A percentile compares a stretch with the other conserved stretches of the same genome.
Conservation (phyloP, 2,113 vertebrate species). For the Hepsetus odoe region DNA sequence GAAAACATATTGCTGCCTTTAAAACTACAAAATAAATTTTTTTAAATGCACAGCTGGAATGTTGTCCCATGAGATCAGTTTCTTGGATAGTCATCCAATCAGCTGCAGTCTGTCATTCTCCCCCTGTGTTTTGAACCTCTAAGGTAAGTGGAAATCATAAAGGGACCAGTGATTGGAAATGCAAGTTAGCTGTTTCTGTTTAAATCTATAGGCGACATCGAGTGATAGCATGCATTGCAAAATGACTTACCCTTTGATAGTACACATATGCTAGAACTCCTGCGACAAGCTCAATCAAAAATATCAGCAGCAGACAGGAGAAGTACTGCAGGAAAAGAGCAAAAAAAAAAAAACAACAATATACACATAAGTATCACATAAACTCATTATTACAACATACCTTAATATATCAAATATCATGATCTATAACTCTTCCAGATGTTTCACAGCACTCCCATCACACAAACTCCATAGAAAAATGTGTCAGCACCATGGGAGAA, state of each 20-base stretch:
- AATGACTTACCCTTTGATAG: slow-evolving; percentile 80
- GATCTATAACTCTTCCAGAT: not conserved
- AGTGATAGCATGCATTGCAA: slow-evolving; percentile 24
- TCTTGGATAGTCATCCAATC: too few relatives aligned
- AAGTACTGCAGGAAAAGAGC: slow-evolving; percentile 81
- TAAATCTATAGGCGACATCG: too few relatives aligned
- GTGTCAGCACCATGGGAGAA: not conserved
- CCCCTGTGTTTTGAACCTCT: too few relatives aligned
- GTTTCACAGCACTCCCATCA: not conserved
- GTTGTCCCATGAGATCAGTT: too few relatives aligned
- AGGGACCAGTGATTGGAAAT: too few relatives aligned
- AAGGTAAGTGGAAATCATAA: too few relatives aligned
- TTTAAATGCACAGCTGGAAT: too few relatives aligned
- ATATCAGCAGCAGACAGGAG: slow-evolving; percentile 80
- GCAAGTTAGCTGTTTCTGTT: too few relatives aligned
- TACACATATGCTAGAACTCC: slow-evolving; percentile 86
- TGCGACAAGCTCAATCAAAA: slow-evolving; percentile 84
- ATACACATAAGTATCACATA: not conserved
- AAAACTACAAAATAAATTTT: too few relatives aligned
- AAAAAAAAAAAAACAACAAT: slow-evolving; percentile 14
- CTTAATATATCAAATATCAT: not conserved
- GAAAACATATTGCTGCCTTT: too few relatives aligned
- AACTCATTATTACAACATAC: not conserved
- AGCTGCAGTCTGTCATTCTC: too few relatives aligned
- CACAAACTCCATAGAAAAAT: not conserved